These are phyloP conservation scores for Thinocorus orbignyianus DNA, from an alignment of 2,113 vertebrate species.

Conservation along the genomic window DNA sequence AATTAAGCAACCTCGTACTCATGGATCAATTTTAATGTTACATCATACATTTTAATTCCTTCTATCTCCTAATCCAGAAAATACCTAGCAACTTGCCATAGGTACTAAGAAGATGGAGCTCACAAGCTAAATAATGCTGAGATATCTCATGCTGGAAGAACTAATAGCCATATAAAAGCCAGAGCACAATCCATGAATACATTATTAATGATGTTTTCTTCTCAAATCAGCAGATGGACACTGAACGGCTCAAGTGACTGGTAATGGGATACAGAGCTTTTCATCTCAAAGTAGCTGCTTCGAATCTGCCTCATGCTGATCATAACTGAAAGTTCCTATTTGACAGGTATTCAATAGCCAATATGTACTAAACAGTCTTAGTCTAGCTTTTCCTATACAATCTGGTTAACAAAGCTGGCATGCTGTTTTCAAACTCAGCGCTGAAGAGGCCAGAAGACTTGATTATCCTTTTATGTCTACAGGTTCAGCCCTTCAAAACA, in stretches of 20 bases:
- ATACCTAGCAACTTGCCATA: neutral
- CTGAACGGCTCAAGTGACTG: neutral
- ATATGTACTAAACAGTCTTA: neutral
- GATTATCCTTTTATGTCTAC: neutral
- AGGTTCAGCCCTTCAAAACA: neutral
- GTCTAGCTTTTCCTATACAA: neutral
- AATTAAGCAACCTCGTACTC: neutral
- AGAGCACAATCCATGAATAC: neutral
- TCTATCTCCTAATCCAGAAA: neutral
- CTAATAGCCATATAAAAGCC: neutral
- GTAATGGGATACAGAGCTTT: slow-evolving; percentile 35
- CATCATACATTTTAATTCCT: neutral
- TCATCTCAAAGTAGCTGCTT: neutral
- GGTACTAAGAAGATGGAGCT: neutral
- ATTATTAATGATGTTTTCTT: slow-evolving; percentile 56
- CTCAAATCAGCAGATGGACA: slow-evolving; percentile 27
- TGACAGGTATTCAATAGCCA: neutral
- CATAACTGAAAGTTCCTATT: neutral
- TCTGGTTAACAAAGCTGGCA: neutral
- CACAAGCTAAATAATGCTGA: neutral
- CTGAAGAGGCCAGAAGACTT: neutral
- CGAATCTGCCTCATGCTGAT: neutral
- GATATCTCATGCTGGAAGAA: neutral
- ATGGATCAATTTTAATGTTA: neutral
- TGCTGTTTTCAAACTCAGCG: neutral